Conservation (phyloP, 2,113 vertebrate species). For the Dinomys branickii region DNA sequence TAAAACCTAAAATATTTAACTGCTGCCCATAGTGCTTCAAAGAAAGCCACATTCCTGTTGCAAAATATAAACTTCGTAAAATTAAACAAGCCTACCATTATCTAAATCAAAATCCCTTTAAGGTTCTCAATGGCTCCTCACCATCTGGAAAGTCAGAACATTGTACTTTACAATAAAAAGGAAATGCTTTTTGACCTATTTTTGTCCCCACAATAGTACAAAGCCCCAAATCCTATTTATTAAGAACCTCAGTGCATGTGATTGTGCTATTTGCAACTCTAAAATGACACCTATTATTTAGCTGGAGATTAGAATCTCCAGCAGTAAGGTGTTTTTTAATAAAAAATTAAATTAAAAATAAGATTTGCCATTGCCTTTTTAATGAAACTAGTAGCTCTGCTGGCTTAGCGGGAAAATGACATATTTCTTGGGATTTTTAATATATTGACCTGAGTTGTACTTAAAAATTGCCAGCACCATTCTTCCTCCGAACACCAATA, state of each 20-base stretch:
- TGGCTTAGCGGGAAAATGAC: constrained; percentile 73
- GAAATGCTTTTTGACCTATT: constrained; percentile 75
- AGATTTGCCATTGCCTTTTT: constrained; percentile 72
- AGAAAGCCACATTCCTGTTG: constrained; percentile 50
- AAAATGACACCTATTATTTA: constrained; percentile 74
- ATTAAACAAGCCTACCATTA: constrained; percentile 68
- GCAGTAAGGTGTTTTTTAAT: constrained; percentile 72
- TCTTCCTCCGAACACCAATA: not conserved
- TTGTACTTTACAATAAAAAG: constrained; percentile 55
- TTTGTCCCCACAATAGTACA: constrained; percentile 53
- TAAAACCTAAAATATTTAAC: constrained; percentile 55
- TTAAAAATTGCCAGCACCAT: not conserved
- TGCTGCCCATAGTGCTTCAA: not conserved
- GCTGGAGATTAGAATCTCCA: constrained; percentile 72
- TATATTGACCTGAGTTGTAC: constrained; percentile 51
- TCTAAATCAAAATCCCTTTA: constrained; percentile 69
- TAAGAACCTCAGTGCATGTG: constrained; percentile 14
- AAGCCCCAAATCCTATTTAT: constrained; percentile 54
- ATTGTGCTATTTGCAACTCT: constrained; percentile 21
- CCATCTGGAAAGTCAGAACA: constrained; percentile 67
- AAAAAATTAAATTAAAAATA: constrained; percentile 84
- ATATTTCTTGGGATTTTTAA: constrained; percentile 60
- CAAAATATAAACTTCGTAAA: constrained; percentile 50
- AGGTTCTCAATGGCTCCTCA: constrained; percentile 53
- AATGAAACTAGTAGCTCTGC: constrained; percentile 73